A percentile compares a stretch with the other conserved stretches of the same genome.
These are phyloP conservation scores for Poeciliopsis paucimaculata DNA, from an alignment of 2,797 vertebrate species.

Conservation along the genomic window DNA sequence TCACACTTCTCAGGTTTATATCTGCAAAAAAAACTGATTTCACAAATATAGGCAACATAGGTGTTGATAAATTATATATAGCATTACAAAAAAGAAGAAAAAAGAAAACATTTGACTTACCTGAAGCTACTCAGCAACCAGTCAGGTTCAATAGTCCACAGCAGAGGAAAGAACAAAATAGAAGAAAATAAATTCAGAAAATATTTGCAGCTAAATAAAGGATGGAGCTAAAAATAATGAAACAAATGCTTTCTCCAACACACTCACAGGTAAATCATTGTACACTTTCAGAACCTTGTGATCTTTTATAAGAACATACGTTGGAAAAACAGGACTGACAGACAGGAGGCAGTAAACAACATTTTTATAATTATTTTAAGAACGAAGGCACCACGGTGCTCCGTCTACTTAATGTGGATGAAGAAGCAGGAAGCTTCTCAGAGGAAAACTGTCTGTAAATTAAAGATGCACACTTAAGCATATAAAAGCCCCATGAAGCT, in stretches of 20 bases:
- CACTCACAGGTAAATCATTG: conserved; percentile 20
- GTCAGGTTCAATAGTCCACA: conserved; percentile 10
- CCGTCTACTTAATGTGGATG: conserved; percentile 18
- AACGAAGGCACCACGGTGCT: conserved; percentile 29
- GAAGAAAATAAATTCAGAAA: conserved; percentile 15
- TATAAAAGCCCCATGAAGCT: conserved; percentile 30
- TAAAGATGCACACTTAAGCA: conserved; percentile 39
- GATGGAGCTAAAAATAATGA: conserved; percentile 2
- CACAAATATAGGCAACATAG: neutral
- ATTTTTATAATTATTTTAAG: conserved; percentile 43
- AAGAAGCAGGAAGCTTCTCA: conserved; percentile 37
- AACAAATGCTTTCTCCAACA: conserved; percentile 1
- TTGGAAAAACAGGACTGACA: conserved; percentile 19
- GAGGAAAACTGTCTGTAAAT: conserved; percentile 46
- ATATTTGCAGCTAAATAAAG: conserved; percentile 7
- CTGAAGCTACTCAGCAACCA: conserved; percentile 84
- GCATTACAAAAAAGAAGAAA: neutral
- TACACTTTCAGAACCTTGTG: conserved; percentile 7
- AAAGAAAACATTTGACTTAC: conserved; percentile 67
- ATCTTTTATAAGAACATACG: conserved; percentile 1
- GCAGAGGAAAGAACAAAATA: conserved; percentile 10
- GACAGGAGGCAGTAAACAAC: conserved; percentile 28
- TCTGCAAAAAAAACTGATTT: neutral
- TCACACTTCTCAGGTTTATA: neutral
- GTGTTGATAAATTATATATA: neutral